Evolutionary conservation across 1,140 invertebrate genomes (phyloP).

Genomic region (Medauroidea extradentata): DNA sequence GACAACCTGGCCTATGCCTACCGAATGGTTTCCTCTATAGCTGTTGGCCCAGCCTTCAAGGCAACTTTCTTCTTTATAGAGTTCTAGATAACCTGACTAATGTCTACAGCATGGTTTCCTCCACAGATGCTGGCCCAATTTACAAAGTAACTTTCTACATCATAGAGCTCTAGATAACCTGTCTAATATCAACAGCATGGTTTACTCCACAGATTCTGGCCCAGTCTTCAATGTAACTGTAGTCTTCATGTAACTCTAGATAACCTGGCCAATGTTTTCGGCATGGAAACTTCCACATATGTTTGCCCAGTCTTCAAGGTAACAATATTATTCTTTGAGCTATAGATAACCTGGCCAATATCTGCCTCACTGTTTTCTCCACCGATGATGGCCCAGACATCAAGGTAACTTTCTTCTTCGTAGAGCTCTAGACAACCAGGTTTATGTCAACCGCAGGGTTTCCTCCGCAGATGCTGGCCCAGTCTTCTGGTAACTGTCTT

Average conservation of each 20-base stretch:
- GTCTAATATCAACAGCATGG: conserved; percentile 34
- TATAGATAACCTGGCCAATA: conserved; percentile 29
- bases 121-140: background rate
- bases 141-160: too few relatives aligned
- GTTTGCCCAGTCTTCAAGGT: too few relatives aligned
- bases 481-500: too few relatives aligned
- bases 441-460: too few relatives aligned
- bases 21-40: conserved; percentile 29
- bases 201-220: conserved; percentile 17
- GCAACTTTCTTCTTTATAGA: too few relatives aligned
- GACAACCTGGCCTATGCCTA: conserved; percentile 35
- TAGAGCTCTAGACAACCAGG: too few relatives aligned
- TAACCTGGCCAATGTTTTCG: too few relatives aligned
- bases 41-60: conserved; percentile 13
- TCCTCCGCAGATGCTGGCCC: too few relatives aligned
- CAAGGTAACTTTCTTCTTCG: too few relatives aligned
- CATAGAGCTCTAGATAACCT: conserved; percentile 38
- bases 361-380: conserved; percentile 34
- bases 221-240: conserved; percentile 20
- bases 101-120: conserved; percentile 35
- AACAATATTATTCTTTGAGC: too few relatives aligned
- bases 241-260: too few relatives aligned
- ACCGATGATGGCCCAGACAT: conserved; percentile 1
- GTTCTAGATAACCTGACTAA: conserved; percentile 35
- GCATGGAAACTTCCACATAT: conserved; percentile 23